Percentiles rank a stretch among this genome's conserved stretches.
phyloP scores from a whole-genome alignment of 2,113 vertebrate species.

The Oostethus manadensis region DNA sequence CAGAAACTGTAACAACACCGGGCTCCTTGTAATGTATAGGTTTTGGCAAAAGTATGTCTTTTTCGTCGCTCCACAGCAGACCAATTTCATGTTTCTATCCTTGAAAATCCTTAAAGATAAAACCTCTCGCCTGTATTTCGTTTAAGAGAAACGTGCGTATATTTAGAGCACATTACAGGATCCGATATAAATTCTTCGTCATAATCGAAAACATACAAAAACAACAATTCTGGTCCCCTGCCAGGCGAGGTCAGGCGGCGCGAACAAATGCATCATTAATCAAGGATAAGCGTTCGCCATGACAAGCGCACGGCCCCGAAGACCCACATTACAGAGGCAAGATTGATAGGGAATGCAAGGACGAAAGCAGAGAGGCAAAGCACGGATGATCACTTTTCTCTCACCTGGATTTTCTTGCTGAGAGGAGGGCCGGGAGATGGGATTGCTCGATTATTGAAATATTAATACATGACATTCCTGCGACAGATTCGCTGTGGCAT shows the following conservation, averaged over 20 bases:
- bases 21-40: no score
- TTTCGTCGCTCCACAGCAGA: no score
- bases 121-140: no score
- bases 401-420: not conserved
- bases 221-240: conserved; percentile 3
- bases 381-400: conserved; percentile 10
- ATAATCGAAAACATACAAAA: conserved; percentile 11
- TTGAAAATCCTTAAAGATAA: no score
- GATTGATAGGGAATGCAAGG: not conserved
- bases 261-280: conserved; percentile 18
- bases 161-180: not conserved
- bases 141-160: no score
- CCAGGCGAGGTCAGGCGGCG: conserved; percentile 7
- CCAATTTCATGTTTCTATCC: no score
- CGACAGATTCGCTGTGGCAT: conserved; percentile 40
- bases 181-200: not conserved
- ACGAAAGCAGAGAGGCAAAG: conserved; percentile 1
- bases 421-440: not conserved
- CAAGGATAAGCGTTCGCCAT: conserved; percentile 14
- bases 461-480: conserved; percentile 60
- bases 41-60: no score
- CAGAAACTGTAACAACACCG: no score
- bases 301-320: conserved; percentile 7
- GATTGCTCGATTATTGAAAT: conserved; percentile 35
- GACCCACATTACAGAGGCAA: not conserved